A percentile compares a stretch with the other conserved stretches of the same genome.
phyloP scores from a whole-genome alignment of 1,140 invertebrate genomes.

The Rhagoletis pomonella region DNA sequence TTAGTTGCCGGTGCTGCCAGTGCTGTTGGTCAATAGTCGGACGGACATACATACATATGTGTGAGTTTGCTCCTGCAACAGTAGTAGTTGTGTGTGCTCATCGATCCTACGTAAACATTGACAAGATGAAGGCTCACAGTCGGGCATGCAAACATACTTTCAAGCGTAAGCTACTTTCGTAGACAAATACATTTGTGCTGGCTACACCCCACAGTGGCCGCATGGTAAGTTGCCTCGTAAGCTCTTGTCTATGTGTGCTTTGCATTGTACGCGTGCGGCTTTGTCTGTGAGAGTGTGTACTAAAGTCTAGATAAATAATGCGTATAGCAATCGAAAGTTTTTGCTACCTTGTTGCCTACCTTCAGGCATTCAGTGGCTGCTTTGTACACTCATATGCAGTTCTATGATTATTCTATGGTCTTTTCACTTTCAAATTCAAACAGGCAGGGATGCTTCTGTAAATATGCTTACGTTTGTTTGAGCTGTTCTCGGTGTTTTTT shows the following conservation, averaged over 20 bases:
- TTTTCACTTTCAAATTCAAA: no score
- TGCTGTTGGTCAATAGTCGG: neutral
- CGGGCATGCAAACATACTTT: neutral
- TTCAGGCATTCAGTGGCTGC: no score
- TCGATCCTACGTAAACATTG: slow-evolving; percentile 4
- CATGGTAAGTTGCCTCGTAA: neutral
- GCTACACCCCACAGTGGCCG: neutral
- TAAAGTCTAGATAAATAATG: no score
- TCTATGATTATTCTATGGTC: no score
- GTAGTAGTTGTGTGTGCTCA: neutral
- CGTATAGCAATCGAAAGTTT: no score
- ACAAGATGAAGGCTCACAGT: slow-evolving; percentile 7
- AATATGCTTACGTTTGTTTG: no score
- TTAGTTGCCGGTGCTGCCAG: neutral
- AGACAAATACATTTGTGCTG: neutral
- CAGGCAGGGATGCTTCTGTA: no score
- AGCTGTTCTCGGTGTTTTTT: no score
- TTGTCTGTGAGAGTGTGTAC: neutral
- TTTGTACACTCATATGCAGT: no score
- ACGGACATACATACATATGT: neutral
- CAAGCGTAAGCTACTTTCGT: neutral
- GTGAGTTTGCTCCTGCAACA: no score
- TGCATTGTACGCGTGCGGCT: no score
- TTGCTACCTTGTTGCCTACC: no score
- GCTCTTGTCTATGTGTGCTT: neutral